Base-by-base conservation (phyloP, 2,888 invertebrate species). In the Zygaena filipendulae region DNA sequence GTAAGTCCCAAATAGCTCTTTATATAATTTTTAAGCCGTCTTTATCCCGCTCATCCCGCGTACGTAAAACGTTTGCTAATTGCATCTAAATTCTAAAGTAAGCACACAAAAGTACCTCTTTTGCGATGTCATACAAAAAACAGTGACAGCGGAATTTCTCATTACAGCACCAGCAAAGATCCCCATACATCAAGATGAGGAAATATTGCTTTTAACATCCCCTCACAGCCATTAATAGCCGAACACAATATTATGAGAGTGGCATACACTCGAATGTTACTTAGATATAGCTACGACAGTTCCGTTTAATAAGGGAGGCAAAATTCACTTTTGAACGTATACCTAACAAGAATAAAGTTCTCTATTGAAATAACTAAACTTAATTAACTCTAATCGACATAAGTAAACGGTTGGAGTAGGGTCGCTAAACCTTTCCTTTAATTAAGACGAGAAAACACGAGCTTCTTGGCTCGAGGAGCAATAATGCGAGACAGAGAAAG, bases 141-240 rank as follows among this genome's bases (percentile, higher is more conserved):
- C 62, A 45, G 62, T 67, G 72, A 72, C 74, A 71, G 57, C 52
- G 72, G 74, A 74, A 75, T 74, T 75, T 75, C 74, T 74, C 74
- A 75, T 75, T 75, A 74, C 64, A 45, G 61, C 57, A 51, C 43
- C 59, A 57, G 58, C 62, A 59, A 64, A 72, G 68, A 63, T 67
- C 53, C 61, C 58, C 59, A 71, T 74, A 71, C 53, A 69, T 74
- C 72, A 72, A 64, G 60, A 68, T 67, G 68, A 56, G 58, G 59
- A 71, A 72, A 72, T 70, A 70, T 71, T 54, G 70, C 68, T 63
- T 69, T 68, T 60, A 60, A 64, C 64, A 58, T 60, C 57, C 61
- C 62, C 59, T 45, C 50, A 49, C 49, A 45, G 58, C 59, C 61
- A 61, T 64, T 68, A 68, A 71, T 68, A 66, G 60, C 53, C 43